Evolutionary conservation across 2,888 invertebrate species (phyloP), one percentile per base, ranked within the genome.

Genomic region (Allolobophora icterica): DNA sequence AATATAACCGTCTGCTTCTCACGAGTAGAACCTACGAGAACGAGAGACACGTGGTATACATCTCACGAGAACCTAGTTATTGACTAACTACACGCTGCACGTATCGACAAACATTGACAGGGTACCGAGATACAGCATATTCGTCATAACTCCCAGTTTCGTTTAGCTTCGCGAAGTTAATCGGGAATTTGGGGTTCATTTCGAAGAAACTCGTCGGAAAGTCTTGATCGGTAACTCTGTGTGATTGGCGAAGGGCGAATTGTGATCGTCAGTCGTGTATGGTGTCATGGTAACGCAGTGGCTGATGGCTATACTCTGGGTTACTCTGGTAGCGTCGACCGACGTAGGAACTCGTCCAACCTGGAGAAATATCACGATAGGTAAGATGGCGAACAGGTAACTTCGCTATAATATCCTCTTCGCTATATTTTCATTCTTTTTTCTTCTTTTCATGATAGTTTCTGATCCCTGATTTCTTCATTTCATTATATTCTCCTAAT

Each of bases 261-360:
- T 8, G 71, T n/a, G 30, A 71, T 71, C 6, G 30, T 30, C 71
- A 71, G 71, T n/a, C 71, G 71, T 71, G 2, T 71, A n/a, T 71
- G 71, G 71, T 71, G 71, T n/a, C 71, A 71, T 71, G 71, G 71
- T 71, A 71, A 71, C 71, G 5, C 71, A 13, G 89, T 38, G 40
- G 35, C 34, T 89, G 35, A 30, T 89, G 89, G 38, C 34, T 34
- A 89, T 45, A 90, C 34, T 34, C 90, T 42, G 90, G 34, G 42
- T 45, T 24, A 90, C 45, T 24, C 42, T 90, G 5, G 38, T n/a
- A n/a, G 45, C n/a, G 34, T 45, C 45, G 45, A 42, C 38, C 21
- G 42, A 34, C 33, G 6, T 90, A 11, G 40, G 45, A 24, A 42
- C 34, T 45, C 40, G 45, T 33, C 24, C 34, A 15, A 21, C 45